phyloP scores from a whole-genome alignment of 1,140 invertebrate species.

The Sycophaga agraensis region DNA sequence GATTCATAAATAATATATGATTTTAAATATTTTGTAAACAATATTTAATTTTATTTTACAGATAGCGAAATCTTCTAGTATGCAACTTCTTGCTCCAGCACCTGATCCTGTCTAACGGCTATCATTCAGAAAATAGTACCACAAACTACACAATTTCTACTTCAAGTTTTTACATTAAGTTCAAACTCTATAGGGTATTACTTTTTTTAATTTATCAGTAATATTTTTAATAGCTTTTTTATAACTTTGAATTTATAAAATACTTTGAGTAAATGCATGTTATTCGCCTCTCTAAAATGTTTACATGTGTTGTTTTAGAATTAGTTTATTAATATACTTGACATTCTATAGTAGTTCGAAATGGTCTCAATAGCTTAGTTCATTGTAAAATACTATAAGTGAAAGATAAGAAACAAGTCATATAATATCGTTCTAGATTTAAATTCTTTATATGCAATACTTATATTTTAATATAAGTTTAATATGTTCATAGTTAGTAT shows the following conservation, averaged over 20 bases:
- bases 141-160: constrained; percentile 34
- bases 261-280: not conserved
- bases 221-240: not conserved
- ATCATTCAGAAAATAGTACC: not conserved
- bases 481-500: not conserved
- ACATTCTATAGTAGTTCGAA: no score
- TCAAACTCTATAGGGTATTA: not conserved
- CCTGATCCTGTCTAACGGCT: constrained; percentile 56
- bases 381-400: no score
- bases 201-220: constrained; percentile 16
- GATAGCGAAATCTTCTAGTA: constrained; percentile 59
- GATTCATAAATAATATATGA: not conserved
- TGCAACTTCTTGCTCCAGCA: constrained; percentile 57
- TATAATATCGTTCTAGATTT: no score
- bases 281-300: not conserved
- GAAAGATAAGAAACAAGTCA: no score
- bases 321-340: no score
- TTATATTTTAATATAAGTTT: not conserved
- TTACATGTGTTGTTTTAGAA: not conserved
- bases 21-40: not conserved
- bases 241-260: not conserved
- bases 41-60: constrained; percentile 35
- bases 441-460: not conserved
- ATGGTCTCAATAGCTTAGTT: no score
- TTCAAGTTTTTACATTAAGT: constrained; percentile 15